A percentile compares a stretch with the other conserved stretches of the same genome.
Evolutionary conservation across 2,888 invertebrate genomes (phyloP).

Genomic region (Agonopterix alstromeriana): DNA sequence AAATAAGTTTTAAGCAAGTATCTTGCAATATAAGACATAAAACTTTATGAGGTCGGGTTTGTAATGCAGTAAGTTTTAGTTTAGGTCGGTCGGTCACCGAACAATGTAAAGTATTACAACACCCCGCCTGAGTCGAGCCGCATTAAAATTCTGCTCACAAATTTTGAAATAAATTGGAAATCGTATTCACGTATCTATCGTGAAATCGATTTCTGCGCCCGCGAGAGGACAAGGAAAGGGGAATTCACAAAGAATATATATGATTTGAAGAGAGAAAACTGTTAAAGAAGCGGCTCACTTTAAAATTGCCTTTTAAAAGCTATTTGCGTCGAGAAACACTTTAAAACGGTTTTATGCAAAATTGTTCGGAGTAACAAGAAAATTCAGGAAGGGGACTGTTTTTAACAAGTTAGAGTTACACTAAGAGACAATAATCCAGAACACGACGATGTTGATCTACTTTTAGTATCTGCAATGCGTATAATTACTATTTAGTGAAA

Average conservation of each 20-base stretch:
- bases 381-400: not conserved
- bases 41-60: not conserved
- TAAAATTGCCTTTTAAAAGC: constrained; percentile 34
- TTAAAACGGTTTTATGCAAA: constrained; percentile 27
- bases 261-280: constrained; percentile 35
- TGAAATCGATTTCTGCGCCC: constrained; percentile 52
- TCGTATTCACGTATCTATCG: constrained; percentile 44
- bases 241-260: constrained; percentile 32
- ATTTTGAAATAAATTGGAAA: constrained; percentile 51
- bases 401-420: no score
- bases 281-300: constrained; percentile 11
- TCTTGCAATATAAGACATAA: no score
- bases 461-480: not conserved
- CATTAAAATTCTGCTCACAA: constrained; percentile 51
- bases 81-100: constrained; percentile 25
- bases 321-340: constrained; percentile 23
- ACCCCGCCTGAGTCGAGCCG: constrained; percentile 12
- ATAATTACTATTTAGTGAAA: not conserved
- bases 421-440: no score
- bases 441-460: no score
- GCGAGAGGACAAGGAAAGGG: constrained; percentile 30
- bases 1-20: no score
- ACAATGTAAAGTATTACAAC: constrained; percentile 20
- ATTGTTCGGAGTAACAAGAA: constrained; percentile 8
- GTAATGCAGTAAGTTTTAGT: constrained; percentile 28